Base-by-base conservation (phyloP, 2,888 invertebrate genomes). In the Buathra laborator region DNA sequence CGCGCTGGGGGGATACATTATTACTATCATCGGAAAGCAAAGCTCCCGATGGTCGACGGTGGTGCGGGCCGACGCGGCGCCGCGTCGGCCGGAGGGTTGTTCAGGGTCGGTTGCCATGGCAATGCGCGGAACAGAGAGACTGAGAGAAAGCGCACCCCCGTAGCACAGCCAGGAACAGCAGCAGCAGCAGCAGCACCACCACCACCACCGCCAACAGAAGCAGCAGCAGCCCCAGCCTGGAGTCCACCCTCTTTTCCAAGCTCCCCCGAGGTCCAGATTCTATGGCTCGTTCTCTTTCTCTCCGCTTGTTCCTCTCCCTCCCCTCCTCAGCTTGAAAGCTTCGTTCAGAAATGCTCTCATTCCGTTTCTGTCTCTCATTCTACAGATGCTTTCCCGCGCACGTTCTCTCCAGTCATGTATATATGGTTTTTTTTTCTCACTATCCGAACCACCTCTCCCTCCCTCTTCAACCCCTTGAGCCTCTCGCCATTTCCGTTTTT, bases 1-100 rank as follows among this genome's bases (percentile, higher is more conserved):
- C 90, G 89, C 85, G 86, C 89, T 87, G 86, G 84, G 89, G 90
- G 83, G 91, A 92, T 92, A 92, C 92, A 92, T 92, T 92, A 92
- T 92, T 92, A 91, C 92, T 91, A 91, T 90, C 92, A 93, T 93
- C 91, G 93, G 90, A 91, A 92, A 92, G 92, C 92, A 91, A 92
- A 92, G 92, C 92, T 89, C 88, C 89, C 83, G 84, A 88, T 86
- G 83, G 83, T 85, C 59, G 74, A 44, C 66, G 37, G 70, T 51
- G 59, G 62, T 59, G 71, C 59, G 85, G 71, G 79, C 66, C 76
- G 81, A 81, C 24, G 79, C 66, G 89, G 90, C 90, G 90, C 89
- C 89, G 88, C 90, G 90, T 89, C 91, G 89, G 89, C 89, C 89
- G 89, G 90, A 90, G 92, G 91, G 92, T 91, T 90, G 91, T 91